Conservation (phyloP, 2,797 vertebrate species). For the Paedocypris micromegethes region DNA sequence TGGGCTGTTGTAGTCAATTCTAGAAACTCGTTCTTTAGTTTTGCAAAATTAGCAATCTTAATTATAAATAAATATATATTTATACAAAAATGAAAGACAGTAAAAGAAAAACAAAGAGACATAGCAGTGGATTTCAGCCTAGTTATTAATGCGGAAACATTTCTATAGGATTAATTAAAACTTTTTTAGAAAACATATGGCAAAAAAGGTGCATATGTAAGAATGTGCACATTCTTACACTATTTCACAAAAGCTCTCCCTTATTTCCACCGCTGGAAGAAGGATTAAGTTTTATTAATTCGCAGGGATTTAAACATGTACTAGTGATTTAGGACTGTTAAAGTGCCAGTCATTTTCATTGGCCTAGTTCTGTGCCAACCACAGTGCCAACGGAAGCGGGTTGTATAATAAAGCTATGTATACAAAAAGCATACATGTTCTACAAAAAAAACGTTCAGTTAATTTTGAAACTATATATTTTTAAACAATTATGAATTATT, state of each 20-base stretch:
- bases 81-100: too few relatives aligned
- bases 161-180: too few relatives aligned
- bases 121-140: too few relatives aligned
- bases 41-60: too few relatives aligned
- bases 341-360: not conserved
- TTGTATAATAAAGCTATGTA: not conserved
- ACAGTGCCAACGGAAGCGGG: not conserved
- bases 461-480: not conserved
- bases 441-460: not conserved
- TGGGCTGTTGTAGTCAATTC: too few relatives aligned
- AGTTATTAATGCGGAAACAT: too few relatives aligned
- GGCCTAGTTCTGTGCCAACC: conserved; percentile 4
- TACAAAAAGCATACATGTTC: not conserved
- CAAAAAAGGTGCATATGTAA: too few relatives aligned
- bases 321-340: conserved; percentile 14
- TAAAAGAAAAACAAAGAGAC: too few relatives aligned
- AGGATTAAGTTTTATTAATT: conserved; percentile 28
- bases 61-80: too few relatives aligned
- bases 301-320: conserved; percentile 29
- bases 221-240: not conserved
- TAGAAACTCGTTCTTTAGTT: too few relatives aligned
- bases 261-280: conserved; percentile 1
- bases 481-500: too few relatives aligned
- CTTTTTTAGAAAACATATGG: too few relatives aligned
- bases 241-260: not conserved